Base-by-base conservation (phyloP, 2,113 vertebrate genomes). In the Halcyon senegalensis region DNA sequence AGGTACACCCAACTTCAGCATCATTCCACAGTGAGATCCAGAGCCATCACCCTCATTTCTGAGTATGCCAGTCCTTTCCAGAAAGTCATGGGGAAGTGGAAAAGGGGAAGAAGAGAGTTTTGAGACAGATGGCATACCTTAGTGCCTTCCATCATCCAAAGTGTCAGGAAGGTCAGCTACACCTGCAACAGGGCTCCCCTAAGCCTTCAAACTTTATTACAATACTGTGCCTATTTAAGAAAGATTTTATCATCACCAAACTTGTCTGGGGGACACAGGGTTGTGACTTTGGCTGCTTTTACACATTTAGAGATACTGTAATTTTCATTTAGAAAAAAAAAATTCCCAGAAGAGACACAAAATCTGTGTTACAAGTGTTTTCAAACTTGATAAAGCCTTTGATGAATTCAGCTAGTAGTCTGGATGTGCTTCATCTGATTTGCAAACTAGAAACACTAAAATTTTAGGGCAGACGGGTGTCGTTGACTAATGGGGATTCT, bases 401-500 rank as follows among this genome's bases (percentile, higher is more conserved):
- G 43, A 39, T 63, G 82, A 79, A 69, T 24, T 62, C 37, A 86
- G 59, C 87, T 39, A 53, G 16, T 33, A 63, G 43, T 33, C 69
- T 64, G 21, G 18, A 44, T 33, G 31, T 13, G 27, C 53, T 95
- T 72, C 67, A 33, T 35, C 44, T 53, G 67, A 93, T 88, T 31
- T 83, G 63, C 82, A 93, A 90, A 90, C 75, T 16, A 90, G 84
- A 88, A 89, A 86, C 84, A 90, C 44, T 33, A 51, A 59, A 83
- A 93, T 82, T 91, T 94, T 87, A 90, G 90, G 91, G 53, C 82
- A 96, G 41, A 30, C 93, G 31, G 37, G 63, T 82, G 84, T 94
- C 94, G 85, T 27, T 90, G 89, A 96, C 78, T 96, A 96, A 95
- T 86, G 82, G 51, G 84, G 95, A 93, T 88, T 97, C 95, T 96